Evolutionary conservation across 2,113 vertebrate genomes (phyloP).

Genomic region (Plestiodon gilberti): DNA sequence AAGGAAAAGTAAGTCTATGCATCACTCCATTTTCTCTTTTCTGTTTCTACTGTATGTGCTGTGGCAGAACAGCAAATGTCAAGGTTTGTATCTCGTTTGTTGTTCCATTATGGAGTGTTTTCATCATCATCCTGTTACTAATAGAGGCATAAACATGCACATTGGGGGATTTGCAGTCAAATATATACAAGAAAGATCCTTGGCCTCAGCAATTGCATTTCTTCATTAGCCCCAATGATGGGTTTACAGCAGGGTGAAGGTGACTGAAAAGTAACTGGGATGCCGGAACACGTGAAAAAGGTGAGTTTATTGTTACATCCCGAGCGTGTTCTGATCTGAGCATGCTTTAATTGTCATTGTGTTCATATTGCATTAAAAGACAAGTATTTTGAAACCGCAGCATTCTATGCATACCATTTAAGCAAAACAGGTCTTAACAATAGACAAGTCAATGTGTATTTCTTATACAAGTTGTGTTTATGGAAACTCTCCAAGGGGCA

Average conservation of each 20-base stretch:
- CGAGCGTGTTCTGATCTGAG: not conserved
- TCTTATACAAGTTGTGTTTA: not conserved
- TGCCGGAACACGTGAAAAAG: not conserved
- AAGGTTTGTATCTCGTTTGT: conserved; percentile 10
- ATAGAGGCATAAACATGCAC: conserved; percentile 27
- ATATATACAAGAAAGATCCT: conserved; percentile 8
- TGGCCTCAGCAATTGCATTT: conserved; percentile 15
- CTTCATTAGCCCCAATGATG: conserved; percentile 28
- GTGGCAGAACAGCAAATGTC: conserved; percentile 13
- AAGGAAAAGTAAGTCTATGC: not conserved
- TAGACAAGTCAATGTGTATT: not conserved
- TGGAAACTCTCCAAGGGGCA: not conserved
- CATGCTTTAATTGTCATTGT: not conserved
- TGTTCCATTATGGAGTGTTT: not conserved
- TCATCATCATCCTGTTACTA: conserved; percentile 19
- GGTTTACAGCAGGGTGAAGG: conserved; percentile 10
- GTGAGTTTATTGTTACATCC: not conserved
- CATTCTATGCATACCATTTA: not conserved
- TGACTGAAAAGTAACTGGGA: not conserved
- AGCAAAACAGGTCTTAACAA: not conserved
- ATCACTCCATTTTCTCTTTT: not conserved
- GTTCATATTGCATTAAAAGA: not conserved
- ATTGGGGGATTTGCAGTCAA: conserved; percentile 1
- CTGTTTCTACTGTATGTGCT: not conserved
- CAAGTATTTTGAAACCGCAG: not conserved